phyloP scores from a whole-genome alignment of 1,140 invertebrate species.

The Saccostrea glomerata region DNA sequence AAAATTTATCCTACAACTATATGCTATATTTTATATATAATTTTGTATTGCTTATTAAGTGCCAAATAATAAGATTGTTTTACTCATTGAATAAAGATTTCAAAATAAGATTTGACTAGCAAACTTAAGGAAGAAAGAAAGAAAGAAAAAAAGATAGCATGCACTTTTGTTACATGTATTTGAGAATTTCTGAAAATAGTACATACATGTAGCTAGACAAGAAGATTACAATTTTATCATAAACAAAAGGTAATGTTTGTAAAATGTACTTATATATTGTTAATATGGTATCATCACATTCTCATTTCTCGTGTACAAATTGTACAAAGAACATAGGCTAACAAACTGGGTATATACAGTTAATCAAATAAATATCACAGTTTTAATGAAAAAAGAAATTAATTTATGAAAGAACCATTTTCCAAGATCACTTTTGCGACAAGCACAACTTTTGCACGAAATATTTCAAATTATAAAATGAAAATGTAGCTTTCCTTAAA shows the following conservation, averaged over 20 bases:
- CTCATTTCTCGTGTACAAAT: not conserved
- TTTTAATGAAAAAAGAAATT: not conserved
- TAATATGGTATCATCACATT: not conserved
- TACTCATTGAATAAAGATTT: not conserved
- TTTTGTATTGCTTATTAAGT: not conserved
- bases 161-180: constrained; percentile 1
- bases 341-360: not conserved
- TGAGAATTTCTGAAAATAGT: not conserved
- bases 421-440: not conserved
- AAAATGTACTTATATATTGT: not conserved
- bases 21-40: not conserved
- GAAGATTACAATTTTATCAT: not conserved
- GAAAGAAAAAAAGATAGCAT: constrained; percentile 24
- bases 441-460: too few species aligned
- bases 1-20: not conserved
- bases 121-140: not conserved
- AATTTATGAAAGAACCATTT: not conserved
- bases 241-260: not conserved
- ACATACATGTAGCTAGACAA: not conserved
- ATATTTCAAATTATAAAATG: too few species aligned
- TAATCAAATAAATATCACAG: not conserved
- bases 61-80: not conserved
- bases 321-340: not conserved
- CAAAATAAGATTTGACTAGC: not conserved
- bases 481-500: not conserved